Conservation (phyloP, 2,797 vertebrate species). For the Okamejei kenojei region DNA sequence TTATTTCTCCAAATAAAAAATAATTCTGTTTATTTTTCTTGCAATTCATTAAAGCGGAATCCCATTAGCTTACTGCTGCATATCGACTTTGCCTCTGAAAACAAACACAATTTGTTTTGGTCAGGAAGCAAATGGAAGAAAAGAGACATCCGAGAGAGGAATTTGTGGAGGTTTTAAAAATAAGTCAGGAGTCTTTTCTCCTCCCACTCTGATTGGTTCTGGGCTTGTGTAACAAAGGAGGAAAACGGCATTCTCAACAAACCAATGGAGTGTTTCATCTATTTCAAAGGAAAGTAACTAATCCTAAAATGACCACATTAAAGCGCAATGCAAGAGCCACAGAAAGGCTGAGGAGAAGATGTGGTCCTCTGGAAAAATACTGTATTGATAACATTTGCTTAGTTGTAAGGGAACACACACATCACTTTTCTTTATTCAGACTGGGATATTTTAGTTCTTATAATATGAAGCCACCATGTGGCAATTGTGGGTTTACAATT, state of each 20-base stretch:
- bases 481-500: slow-evolving; percentile 79
- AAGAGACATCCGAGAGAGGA: slow-evolving; percentile 45
- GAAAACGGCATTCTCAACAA: slow-evolving; percentile 57
- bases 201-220: slow-evolving; percentile 44
- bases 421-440: slow-evolving; percentile 68
- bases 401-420: slow-evolving; percentile 52
- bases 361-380: slow-evolving; percentile 29
- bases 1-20: slow-evolving; percentile 28
- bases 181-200: slow-evolving; percentile 47
- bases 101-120: slow-evolving; percentile 54
- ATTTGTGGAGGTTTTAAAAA: slow-evolving; percentile 49
- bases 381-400: slow-evolving; percentile 36
- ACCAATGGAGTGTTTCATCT: slow-evolving; percentile 47
- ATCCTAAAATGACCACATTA: slow-evolving; percentile 53
- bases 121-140: slow-evolving; percentile 47
- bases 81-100: slow-evolving; percentile 53
- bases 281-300: slow-evolving; percentile 52
- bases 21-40: slow-evolving; percentile 35
- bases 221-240: slow-evolving; percentile 54
- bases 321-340: slow-evolving; percentile 41
- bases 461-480: slow-evolving; percentile 80
- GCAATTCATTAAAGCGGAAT: slow-evolving; percentile 41
- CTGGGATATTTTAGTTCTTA: slow-evolving; percentile 67
- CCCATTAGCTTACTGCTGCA: slow-evolving; percentile 42
- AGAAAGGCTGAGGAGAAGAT: neutral